Evolutionary conservation across 92 coral and sea anemone species (phyloP).

Genomic region (Zoanthus sansibaricus): DNA sequence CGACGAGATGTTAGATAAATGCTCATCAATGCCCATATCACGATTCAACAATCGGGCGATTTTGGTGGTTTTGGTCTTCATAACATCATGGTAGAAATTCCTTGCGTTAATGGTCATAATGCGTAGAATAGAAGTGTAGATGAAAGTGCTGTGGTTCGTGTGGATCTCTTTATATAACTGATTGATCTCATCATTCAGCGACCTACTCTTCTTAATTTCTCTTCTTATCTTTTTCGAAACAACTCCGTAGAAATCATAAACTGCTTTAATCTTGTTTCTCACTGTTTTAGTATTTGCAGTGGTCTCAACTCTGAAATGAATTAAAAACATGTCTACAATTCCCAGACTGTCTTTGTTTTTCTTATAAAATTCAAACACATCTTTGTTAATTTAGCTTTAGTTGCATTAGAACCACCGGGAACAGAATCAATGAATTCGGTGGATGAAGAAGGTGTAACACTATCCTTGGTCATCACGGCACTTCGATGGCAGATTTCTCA

Average conservation of each 20-base stretch:
- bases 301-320: slow-evolving; percentile 18
- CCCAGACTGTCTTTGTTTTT: slow-evolving; percentile 13
- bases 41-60: neutral
- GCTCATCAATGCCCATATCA: neutral
- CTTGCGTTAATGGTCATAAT: neutral
- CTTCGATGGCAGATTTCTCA: slow-evolving; percentile 6
- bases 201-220: neutral
- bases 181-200: neutral
- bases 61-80: neutral
- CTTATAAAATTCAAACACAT: slow-evolving; percentile 18
- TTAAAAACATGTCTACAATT: slow-evolving; percentile 17
- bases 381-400: slow-evolving; percentile 10
- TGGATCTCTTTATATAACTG: neutral
- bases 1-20: neutral
- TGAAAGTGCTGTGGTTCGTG: neutral
- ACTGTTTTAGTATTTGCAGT: neutral
- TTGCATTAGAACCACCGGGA: slow-evolving; percentile 5
- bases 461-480: no score
- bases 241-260: neutral
- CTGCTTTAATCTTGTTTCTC: slow-evolving; percentile 20
- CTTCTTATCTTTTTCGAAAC: neutral
- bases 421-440: no score
- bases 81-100: neutral
- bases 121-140: neutral
- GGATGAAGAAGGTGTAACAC: no score